Evolutionary conservation across 2,888 invertebrate species (phyloP), one percentile per base, ranked within the genome.

Genomic region (Chymomyza amoena): DNA sequence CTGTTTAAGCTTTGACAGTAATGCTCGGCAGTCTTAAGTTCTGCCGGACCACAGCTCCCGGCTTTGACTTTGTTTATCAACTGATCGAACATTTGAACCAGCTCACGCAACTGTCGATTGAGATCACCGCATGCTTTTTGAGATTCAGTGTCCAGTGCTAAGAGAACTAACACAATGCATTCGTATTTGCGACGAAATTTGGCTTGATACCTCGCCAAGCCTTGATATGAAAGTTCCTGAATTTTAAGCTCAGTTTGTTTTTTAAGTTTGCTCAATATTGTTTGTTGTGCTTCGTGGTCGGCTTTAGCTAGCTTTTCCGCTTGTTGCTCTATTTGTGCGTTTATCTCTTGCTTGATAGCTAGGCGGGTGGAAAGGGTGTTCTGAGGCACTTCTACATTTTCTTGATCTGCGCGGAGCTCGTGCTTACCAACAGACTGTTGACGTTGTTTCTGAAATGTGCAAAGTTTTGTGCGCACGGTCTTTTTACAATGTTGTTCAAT

Each of bases 141-240:
- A 16, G 89, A 79, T 18, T 92, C 91, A 63, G 93, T 93, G 66
- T 91, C 92, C 52, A 92, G 78, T 0, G 89, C 84, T 60, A 89
- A 90, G 6, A 93, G 85, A n/a, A 93, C 79, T 16, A 90, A 89
- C 4, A 92, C 92, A 61, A 95, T 93, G 71, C 93, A 92, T 90
- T 93, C 93, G 81, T 93, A 94, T 73, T 92, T 91, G n/a, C 88
- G 84, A 64, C 92, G 92, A 78, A 94, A 94, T 79, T 93, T 93
- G 0, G 92, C 92, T 75, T 95, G 94, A 76, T 93, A 93, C 57
- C 93, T 92, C 32, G 93, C 93, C 18, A 95, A 93, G 0, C 93
- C 92, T n/a, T 94, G 93, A 76, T 94, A 92, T 0, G 87, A 87
- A 1, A 91, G 82, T 15, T 83, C 59, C 45, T 89, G 82, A 3